These are phyloP conservation scores for Pygoscelis adeliae DNA, from an alignment of 2,113 vertebrate species.

Conservation along the genomic window DNA sequence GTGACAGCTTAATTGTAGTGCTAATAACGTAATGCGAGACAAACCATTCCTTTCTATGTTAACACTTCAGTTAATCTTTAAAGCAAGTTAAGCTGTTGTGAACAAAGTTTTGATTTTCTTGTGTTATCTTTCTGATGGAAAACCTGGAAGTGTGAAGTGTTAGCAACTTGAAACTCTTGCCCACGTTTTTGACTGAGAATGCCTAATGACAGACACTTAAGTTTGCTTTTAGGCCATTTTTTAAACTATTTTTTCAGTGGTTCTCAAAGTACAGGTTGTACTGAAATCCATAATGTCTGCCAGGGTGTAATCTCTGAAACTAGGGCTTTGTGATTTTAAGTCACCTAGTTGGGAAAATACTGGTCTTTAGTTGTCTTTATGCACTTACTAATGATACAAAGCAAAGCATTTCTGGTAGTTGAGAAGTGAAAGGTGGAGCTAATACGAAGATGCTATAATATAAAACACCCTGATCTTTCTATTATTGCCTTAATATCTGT, in stretches of 20 bases:
- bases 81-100: not conserved
- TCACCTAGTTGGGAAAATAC: not conserved
- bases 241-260: not conserved
- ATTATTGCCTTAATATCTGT: not conserved
- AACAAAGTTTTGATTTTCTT: not conserved
- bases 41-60: not conserved
- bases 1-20: not conserved
- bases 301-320: not conserved
- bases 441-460: not conserved
- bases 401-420: not conserved
- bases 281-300: not conserved
- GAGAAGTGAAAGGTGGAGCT: not conserved
- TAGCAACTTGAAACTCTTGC: not conserved
- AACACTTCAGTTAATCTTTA: not conserved
- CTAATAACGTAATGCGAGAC: not conserved
- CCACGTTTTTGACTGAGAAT: not conserved
- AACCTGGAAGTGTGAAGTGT: not conserved
- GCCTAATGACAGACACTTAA: not conserved
- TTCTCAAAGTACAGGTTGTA: not conserved
- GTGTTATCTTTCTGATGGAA: not conserved
- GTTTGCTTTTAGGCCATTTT: not conserved
- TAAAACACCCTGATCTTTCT: not conserved
- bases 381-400: not conserved
- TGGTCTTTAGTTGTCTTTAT: not conserved
- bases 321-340: not conserved